Evolutionary conservation across 92 coral and sea anemone genomes (phyloP), one percentile per base, ranked within the genome.

Genomic region (Montipora capitata): DNA sequence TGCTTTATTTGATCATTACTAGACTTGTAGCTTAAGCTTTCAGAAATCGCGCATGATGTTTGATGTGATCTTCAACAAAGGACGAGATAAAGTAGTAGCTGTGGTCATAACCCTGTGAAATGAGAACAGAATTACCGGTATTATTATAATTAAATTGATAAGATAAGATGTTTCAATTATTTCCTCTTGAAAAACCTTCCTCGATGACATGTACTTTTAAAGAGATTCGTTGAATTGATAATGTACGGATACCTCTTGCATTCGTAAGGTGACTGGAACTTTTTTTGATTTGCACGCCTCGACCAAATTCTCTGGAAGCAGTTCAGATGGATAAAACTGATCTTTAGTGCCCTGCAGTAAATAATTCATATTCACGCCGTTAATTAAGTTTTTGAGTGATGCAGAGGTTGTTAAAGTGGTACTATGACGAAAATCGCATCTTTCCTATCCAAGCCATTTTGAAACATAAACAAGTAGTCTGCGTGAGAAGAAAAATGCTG

Each of bases 291-390:
- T 88, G 86, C 98, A 96, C 52, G 96, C 99, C 79, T 95, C 91
- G 12, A 95, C 96, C 40, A 97, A 92, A 74, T 92, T 94, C 43
- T 97, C 99, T n/a, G 99, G 99, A n/a, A 97, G 91, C 83, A 97
- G 91, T 71, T 97, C 98, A 63, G 91, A 77, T 68, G 98, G 98
- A 73, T 95, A 95, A 80, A 97, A 97, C 68, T 91, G 76, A 83
- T 97, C 99, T 72, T 86, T 88, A 35, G 83, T 82, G 40, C 99
- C 99, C 99, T 97, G 67, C 2, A 72, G 77, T 1, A 62, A 51
- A 20, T 8, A 45, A 45, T 45, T 27, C 35, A 27, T 8, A 59
- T 63, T 17, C 35, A 62, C 20, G 27, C 67, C 6, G 67, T 17
- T 15, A 16, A 62, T 11, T 58, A 58, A 58, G 17, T 58, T 58